phyloP scores from a whole-genome alignment of 2,888 invertebrate genomes.

The Bedellia somnulentella region DNA sequence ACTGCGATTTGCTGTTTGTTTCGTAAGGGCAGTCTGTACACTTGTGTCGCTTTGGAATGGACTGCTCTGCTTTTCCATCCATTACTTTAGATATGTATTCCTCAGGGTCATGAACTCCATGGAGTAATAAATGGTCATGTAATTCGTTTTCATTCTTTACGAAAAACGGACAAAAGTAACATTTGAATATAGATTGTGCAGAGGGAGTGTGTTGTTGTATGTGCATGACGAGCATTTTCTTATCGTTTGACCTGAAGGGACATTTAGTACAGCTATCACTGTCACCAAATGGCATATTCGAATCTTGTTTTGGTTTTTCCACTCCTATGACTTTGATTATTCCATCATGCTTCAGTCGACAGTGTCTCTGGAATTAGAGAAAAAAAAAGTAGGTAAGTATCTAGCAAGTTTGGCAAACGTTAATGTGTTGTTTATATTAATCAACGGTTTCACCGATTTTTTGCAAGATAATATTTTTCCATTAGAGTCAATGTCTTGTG shows the following conservation, averaged over 20 bases:
- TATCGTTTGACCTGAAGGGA: constrained; percentile 67
- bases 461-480: neutral
- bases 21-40: constrained; percentile 83
- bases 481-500: too few species aligned
- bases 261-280: constrained; percentile 66
- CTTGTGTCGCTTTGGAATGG: constrained; percentile 65
- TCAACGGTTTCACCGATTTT: neutral
- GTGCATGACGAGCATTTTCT: constrained; percentile 64
- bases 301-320: constrained; percentile 46
- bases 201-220: constrained; percentile 70
- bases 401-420: too few species aligned
- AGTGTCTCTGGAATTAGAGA: constrained; percentile 65
- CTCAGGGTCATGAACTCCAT: constrained; percentile 64
- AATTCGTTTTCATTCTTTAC: constrained; percentile 71
- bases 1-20: constrained; percentile 84
- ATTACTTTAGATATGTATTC: constrained; percentile 53
- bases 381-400: too few species aligned
- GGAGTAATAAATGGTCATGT: constrained; percentile 67
- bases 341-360: constrained; percentile 77
- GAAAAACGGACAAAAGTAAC: constrained; percentile 79
- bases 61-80: constrained; percentile 23
- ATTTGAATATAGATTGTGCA: constrained; percentile 72
- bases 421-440: neutral
- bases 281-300: constrained; percentile 24
- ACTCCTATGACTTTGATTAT: constrained; percentile 68